A percentile compares a stretch with the other conserved stretches of the same genome.
These are phyloP conservation scores for Carcharodon carcharias DNA, from an alignment of 2,797 vertebrate genomes.

Conservation along the genomic window DNA sequence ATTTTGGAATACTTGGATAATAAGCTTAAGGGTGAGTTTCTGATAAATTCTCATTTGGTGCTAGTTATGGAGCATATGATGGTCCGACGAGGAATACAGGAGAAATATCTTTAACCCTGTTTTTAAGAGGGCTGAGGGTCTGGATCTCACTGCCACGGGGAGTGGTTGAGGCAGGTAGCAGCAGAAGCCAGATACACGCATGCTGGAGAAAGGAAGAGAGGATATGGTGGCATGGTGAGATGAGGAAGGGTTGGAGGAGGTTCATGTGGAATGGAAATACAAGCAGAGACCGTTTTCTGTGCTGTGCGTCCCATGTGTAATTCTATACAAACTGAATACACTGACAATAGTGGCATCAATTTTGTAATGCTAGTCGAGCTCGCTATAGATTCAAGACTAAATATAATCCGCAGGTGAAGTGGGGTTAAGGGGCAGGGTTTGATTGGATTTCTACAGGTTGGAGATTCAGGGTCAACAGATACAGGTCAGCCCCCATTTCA, in stretches of 20 bases:
- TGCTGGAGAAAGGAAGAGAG: too few relatives aligned
- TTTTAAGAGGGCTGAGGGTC: too few relatives aligned
- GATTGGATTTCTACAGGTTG: background rate
- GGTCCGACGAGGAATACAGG: too few relatives aligned
- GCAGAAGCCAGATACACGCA: background rate
- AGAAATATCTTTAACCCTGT: too few relatives aligned
- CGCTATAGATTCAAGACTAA: background rate
- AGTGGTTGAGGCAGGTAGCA: background rate
- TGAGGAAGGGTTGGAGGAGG: background rate
- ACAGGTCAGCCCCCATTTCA: background rate
- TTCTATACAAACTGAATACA: background rate
- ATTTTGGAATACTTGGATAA: slow-evolving; percentile 80
- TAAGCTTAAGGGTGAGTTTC: slow-evolving; percentile 72
- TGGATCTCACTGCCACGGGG: background rate
- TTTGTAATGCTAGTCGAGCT: background rate
- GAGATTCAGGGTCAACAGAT: background rate
- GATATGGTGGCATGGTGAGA: background rate
- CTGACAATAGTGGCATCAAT: background rate
- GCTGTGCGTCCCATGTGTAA: background rate
- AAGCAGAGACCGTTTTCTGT: too few relatives aligned
- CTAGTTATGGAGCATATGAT: background rate
- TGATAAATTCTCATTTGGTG: background rate
- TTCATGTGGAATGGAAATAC: background rate
- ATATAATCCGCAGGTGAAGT: background rate
- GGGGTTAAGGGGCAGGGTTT: background rate